These are phyloP conservation scores for Drosophila melanica DNA, from an alignment of 1,140 invertebrate species.

Conservation along the genomic window DNA sequence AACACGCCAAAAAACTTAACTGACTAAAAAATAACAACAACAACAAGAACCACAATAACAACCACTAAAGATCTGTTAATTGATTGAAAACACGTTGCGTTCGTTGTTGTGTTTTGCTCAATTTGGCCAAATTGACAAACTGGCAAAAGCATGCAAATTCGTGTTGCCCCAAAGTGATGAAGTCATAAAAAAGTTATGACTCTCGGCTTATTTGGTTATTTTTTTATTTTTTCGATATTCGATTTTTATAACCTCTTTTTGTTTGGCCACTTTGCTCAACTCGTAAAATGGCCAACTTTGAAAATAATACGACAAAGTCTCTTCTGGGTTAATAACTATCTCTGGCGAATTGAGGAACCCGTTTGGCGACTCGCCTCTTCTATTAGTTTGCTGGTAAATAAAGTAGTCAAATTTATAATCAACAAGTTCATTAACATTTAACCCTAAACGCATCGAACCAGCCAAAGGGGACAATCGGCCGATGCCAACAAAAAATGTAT, in stretches of 20 bases:
- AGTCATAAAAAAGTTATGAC: conserved; percentile 79
- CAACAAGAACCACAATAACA: conserved; percentile 32
- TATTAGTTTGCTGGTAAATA: conserved; percentile 62
- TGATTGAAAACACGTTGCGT: conserved; percentile 68
- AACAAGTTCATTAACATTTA: conserved; percentile 83
- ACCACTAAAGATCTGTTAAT: conserved; percentile 56
- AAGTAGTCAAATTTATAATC: conserved; percentile 82
- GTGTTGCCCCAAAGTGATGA: conserved; percentile 55
- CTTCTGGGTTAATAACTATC: conserved; percentile 43
- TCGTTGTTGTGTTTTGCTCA: conserved; percentile 17
- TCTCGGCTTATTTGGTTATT: conserved; percentile 31
- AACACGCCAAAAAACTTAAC: conserved; percentile 1
- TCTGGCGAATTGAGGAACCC: conserved; percentile 39
- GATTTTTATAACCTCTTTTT: conserved; percentile 20
- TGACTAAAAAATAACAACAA: conserved; percentile 18
- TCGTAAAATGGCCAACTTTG: conserved; percentile 31
- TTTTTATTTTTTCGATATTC: conserved; percentile 12
- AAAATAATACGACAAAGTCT: conserved; percentile 33
- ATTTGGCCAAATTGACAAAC: conserved; percentile 42
- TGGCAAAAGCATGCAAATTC: conserved; percentile 58
- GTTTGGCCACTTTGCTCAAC: conserved; percentile 2
- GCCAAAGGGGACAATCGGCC: conserved; percentile 34
- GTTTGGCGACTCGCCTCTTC: conserved; percentile 39
- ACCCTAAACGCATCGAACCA: conserved; percentile 60
- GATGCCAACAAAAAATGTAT: conserved; percentile 46